Evolutionary conservation across 2,113 vertebrate genomes (phyloP), one percentile per base, ranked within the genome.

Genomic region (Dicerorhinus sumatrensis): DNA sequence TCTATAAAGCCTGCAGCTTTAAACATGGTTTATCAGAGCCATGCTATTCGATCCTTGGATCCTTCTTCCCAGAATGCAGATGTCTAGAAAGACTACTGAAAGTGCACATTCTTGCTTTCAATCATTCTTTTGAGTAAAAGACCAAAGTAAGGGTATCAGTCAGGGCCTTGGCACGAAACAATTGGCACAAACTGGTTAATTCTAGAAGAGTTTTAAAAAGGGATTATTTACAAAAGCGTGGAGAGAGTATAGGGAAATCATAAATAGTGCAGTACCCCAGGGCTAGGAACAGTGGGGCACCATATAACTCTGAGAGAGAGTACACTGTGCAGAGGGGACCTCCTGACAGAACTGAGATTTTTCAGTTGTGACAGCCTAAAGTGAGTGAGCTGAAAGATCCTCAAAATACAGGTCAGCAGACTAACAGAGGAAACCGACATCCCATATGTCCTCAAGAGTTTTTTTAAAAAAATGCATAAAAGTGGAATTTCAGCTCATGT

Each of bases 341-440:
- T 70, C 31, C 46, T 56, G 46, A 79, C 16, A 10, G 5, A 58
- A 4, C 72, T 58, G 62, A 87, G 72, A 46, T n/a, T n/a, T n/a
- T 69, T 67, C 60, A n/a, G 31, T 29, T 60, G 31, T 65, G 92
- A 33, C 23, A 87, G 62, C 21, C 73, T 20, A 5, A 60, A 70
- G 31, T 58, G 29, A 36, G 23, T 36, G 51, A 36, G 31, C 83
- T 60, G 36, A 67, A 62, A 79, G 58, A 46, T 10, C 63, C 65
- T 91, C 76, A 82, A 69, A 80, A 65, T n/a, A 48, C 16, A 67
- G 1, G 60, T 65, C 58, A 42, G 56, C 81, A 76, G 62, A 56
- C n/a, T 25, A 56, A 67, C 20, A 27, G 42, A 96, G 98, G 96
- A 97, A 98, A 96, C 76, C 73, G 91, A 96, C 89, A 94, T 12